phyloP scores from a whole-genome alignment of 2,888 invertebrate genomes.

The Noctua janthe region DNA sequence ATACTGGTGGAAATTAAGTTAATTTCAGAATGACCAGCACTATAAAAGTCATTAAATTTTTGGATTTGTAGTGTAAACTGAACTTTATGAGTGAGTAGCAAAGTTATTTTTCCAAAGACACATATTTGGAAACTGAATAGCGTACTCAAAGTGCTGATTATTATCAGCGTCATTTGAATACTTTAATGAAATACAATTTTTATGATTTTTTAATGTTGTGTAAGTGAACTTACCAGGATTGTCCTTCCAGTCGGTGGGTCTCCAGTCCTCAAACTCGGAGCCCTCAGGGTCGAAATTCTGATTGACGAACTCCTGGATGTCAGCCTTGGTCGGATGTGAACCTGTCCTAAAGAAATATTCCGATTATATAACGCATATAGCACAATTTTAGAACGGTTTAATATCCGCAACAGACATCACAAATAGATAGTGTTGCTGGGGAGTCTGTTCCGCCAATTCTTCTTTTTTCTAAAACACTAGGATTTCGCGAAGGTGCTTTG shows the following conservation, averaged over 20 bases:
- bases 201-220: not conserved
- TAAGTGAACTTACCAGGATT: constrained; percentile 90
- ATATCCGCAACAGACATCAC: no score
- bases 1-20: no score
- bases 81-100: not conserved
- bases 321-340: constrained; percentile 87
- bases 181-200: not conserved
- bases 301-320: constrained; percentile 90
- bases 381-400: no score
- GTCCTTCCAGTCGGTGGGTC: constrained; percentile 93
- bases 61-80: not conserved
- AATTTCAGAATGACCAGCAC: not conserved
- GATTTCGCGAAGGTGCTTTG: no score
- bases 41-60: not conserved
- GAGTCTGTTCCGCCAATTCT: no score
- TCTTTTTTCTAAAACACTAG: no score
- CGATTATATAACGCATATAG: constrained; percentile 54
- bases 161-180: not conserved
- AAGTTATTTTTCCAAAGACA: not conserved
- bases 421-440: no score
- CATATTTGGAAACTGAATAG: not conserved
- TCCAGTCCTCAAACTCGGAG: constrained; percentile 93
- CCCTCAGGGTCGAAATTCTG: constrained; percentile 93
- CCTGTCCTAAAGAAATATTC: constrained; percentile 82
- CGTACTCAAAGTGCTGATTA: not conserved